Evolutionary conservation across 2,797 vertebrate genomes (phyloP).

Genomic region (Microctenopoma steveboyesi): DNA sequence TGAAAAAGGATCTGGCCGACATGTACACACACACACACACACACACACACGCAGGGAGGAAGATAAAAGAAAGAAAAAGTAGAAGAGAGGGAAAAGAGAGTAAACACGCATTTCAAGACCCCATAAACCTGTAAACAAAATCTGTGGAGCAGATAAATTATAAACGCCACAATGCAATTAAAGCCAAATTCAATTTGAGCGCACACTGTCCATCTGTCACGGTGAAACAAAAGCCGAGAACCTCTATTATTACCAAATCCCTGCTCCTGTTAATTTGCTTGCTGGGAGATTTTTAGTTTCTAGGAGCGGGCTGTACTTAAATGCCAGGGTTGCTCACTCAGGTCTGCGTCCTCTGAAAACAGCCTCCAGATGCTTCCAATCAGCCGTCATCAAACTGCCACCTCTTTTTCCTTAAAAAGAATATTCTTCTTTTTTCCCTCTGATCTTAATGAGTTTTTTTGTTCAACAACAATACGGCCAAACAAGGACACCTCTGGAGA

Average conservation of each 20-base stretch:
- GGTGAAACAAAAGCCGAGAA: conserved; percentile 96
- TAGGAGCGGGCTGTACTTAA: conserved; percentile 89
- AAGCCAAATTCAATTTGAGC: conserved; percentile 99
- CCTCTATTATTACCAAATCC: conserved; percentile 97
- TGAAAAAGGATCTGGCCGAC: conserved; percentile 76
- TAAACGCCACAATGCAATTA: conserved; percentile 99
- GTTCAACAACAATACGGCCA: conserved; percentile 58
- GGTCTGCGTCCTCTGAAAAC: conserved; percentile 91
- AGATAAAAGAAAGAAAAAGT: conserved; percentile 20
- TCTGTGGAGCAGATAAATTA: conserved; percentile 99
- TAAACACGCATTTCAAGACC: conserved; percentile 91
- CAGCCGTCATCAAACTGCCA: conserved; percentile 91
- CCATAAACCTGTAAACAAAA: conserved; percentile 99
- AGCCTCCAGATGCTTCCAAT: conserved; percentile 97
- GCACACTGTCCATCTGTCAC: conserved; percentile 99
- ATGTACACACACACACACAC: conserved; percentile 38
- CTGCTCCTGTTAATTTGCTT: conserved; percentile 97
- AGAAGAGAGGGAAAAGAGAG: conserved; percentile 51
- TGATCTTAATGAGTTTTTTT: conserved; percentile 69
- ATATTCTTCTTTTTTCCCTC: conserved; percentile 35
- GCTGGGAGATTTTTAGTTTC: conserved; percentile 96
- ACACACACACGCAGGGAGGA: conserved; percentile 4
- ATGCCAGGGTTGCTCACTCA: conserved; percentile 88
- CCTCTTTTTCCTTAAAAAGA: conserved; percentile 55
- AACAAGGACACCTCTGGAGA: conserved; percentile 62